Conservation (phyloP, 2,888 invertebrate species). For the Crepidodera aurea region DNA sequence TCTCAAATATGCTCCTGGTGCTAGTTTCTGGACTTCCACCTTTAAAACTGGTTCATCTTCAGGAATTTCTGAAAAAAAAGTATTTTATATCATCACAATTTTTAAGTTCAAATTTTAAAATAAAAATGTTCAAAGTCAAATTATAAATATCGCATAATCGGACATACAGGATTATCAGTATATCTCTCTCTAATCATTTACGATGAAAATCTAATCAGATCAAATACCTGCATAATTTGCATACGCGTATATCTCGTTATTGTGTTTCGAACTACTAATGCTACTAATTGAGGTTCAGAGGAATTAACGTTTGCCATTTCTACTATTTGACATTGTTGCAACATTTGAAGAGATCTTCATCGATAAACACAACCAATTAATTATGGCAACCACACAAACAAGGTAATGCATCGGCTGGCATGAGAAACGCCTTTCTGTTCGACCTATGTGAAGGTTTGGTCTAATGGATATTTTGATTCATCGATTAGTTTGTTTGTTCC, state of each 20-base stretch:
- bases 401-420: constrained; percentile 10
- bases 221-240: not conserved
- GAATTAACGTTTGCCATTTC: constrained; percentile 19
- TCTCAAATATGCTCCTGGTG: constrained; percentile 63
- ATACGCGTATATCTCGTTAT: not conserved
- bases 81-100: too few relatives aligned
- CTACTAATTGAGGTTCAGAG: constrained; percentile 16
- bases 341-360: constrained; percentile 18
- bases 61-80: constrained; percentile 61
- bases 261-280: not conserved
- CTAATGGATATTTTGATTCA: too few relatives aligned
- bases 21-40: constrained; percentile 64
- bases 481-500: too few relatives aligned
- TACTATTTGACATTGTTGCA: constrained; percentile 18
- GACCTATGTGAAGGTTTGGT: too few relatives aligned
- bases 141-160: too few relatives aligned
- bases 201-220: not conserved
- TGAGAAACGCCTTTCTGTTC: not conserved
- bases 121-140: too few relatives aligned
- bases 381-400: constrained; percentile 21
- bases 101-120: too few relatives aligned
- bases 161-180: too few relatives aligned
- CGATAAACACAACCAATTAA: constrained; percentile 17
- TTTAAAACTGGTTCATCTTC: constrained; percentile 65
- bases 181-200: constrained; percentile 28